Evolutionary conservation across 2,888 invertebrate species (phyloP).

Genomic region (Thereva unica): DNA sequence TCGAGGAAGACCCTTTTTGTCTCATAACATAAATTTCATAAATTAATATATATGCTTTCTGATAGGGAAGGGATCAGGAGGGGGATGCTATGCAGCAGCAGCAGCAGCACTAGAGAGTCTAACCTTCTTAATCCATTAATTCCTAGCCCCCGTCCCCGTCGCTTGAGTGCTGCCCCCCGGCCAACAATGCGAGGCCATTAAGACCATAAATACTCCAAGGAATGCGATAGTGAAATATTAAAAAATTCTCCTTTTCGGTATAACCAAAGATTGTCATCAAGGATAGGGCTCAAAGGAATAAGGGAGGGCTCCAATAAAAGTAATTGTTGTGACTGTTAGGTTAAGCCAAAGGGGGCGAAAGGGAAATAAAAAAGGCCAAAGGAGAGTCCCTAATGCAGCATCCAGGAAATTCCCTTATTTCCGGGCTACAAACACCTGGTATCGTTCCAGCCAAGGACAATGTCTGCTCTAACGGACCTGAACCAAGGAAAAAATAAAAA

Average conservation of each 20-base stretch:
- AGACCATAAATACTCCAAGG: background rate
- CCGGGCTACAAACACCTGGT: no score
- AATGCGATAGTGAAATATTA: constrained; percentile 31
- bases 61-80: background rate
- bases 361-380: no score
- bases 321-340: background rate
- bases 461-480: constrained; percentile 8
- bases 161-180: background rate
- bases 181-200: constrained; percentile 7
- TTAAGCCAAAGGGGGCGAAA: no score
- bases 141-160: background rate
- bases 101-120: background rate
- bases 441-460: no score
- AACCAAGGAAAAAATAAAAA: background rate
- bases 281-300: background rate
- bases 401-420: no score
- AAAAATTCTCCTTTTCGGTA: constrained; percentile 11
- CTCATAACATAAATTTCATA: constrained; percentile 28
- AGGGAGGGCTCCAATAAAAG: constrained; percentile 3
- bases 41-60: constrained; percentile 24
- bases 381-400: no score
- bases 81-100: constrained; percentile 6
- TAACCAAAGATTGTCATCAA: constrained; percentile 18
- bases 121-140: constrained; percentile 25
- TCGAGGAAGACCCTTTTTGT: background rate